Base-by-base conservation (phyloP, 2,888 invertebrate genomes). In the Antheraea assamensis region DNA sequence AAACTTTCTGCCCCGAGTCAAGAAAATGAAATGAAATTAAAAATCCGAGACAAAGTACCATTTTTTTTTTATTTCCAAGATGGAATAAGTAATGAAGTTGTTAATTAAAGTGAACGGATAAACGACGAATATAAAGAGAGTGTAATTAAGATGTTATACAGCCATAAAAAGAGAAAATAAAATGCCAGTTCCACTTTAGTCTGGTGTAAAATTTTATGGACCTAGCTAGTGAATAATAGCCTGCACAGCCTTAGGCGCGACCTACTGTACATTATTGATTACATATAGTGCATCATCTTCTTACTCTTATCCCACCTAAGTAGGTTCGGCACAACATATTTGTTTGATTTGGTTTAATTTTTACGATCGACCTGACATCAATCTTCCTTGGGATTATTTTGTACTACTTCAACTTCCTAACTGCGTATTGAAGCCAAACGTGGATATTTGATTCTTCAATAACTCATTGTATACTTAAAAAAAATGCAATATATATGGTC, bases 51-150 rank as follows among this genome's bases (percentile, higher is more conserved):
- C 24, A 75, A 74, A 73, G 76, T 61, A 27, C 61, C 27, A 27
- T 68, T 68, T 21, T 68, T 76, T 77, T 77, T 77, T 76, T 77
- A 75, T 76, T 73, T 78, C 73, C 73, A 77, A 77, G 78, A 73
- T 77, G 73, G 82, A 83, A 87, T 83, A 82, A 81, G 78, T 81
- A 85, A 86, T 83, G 84, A 86, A 85, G 80, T 84, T 81, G 83
- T 83, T 87, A 87, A 90, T 88, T 88, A 88, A 88, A 84, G 77
- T 76, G 76, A 81, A 82, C 84, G 82, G n/a, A 87, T 90, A 86
- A 86, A 85, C 83, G 80, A 77, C 78, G 83, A 84, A 84, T 85
- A 85, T 85, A 84, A 87, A 85, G 83, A 83, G 83, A 82, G 81
- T 83, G 84, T 81, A 87, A 88, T 90, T 87, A 89, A 89, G 80